Conservation (phyloP, 1,140 invertebrate species). For the Drosophila quadrilineata region DNA sequence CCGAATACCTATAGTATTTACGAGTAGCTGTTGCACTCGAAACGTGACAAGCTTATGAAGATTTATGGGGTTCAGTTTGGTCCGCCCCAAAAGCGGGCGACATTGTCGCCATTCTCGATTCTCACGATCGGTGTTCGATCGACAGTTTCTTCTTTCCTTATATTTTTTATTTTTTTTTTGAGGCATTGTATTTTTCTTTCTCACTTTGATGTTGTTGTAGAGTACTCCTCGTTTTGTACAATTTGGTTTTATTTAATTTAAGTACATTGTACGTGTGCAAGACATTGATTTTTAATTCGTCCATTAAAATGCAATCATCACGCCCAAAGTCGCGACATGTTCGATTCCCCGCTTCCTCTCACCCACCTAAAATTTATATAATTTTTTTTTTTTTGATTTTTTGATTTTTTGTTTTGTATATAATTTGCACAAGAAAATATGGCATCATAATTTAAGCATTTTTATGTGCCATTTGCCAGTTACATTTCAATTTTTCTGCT, state of each 20-base stretch:
- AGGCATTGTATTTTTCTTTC: no score
- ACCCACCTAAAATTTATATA: not conserved
- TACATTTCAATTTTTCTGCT: conserved; percentile 44
- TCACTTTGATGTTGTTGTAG: no score
- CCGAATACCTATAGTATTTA: conserved; percentile 70
- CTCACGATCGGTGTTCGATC: conserved; percentile 78
- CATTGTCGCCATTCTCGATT: conserved; percentile 77
- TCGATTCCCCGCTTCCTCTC: conserved; percentile 4
- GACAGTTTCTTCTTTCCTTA: conserved; percentile 64
- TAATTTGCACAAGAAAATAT: conserved; percentile 51
- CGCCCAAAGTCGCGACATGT: conserved; percentile 29
- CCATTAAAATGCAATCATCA: conserved; percentile 78
- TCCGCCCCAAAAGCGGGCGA: conserved; percentile 54
- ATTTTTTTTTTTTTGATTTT: not conserved
- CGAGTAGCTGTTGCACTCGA: conserved; percentile 79
- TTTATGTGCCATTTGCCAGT: conserved; percentile 46
- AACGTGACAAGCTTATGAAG: conserved; percentile 80
- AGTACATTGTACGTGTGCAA: conserved; percentile 69
- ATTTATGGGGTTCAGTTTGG: conserved; percentile 68
- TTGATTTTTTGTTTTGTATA: conserved; percentile 41
- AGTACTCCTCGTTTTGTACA: no score
- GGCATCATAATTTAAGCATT: conserved; percentile 58
- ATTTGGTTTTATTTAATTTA: conserved; percentile 68
- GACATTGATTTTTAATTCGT: conserved; percentile 77
- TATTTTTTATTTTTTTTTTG: conserved; percentile 18